A percentile compares a stretch with the other conserved stretches of the same genome.
These are phyloP conservation scores for Phymanthus crucifer DNA, from an alignment of 92 coral and sea anemone species.

Conservation along the genomic window DNA sequence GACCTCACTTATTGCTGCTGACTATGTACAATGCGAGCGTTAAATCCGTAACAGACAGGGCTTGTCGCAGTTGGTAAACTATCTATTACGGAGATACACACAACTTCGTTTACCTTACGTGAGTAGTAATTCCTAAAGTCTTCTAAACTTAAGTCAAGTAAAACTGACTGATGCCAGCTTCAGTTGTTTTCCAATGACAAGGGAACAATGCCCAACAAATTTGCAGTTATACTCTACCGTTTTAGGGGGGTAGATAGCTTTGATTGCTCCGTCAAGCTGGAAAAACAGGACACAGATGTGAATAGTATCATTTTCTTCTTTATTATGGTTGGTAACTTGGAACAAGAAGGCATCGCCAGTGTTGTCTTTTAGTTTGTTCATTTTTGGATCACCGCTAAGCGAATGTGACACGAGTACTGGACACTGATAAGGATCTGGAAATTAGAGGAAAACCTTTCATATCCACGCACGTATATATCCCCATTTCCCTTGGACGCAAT, in stretches of 20 bases:
- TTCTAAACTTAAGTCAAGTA: too few relatives aligned
- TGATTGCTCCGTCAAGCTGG: slow-evolving; percentile 35
- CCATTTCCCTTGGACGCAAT: too few relatives aligned
- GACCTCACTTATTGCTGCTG: too few relatives aligned
- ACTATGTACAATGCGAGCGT: too few relatives aligned
- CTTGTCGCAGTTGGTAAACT: too few relatives aligned
- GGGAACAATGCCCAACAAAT: background rate
- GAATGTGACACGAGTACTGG: background rate
- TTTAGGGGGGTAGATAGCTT: slow-evolving; percentile 18
- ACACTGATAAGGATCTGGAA: background rate
- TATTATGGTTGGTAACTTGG: slow-evolving; percentile 27
- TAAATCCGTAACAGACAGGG: too few relatives aligned
- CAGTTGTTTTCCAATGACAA: background rate
- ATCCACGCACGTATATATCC: too few relatives aligned
- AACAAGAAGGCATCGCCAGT: slow-evolving; percentile 34
- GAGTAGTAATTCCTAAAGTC: too few relatives aligned
- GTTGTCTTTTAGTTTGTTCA: background rate
- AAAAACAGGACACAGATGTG: slow-evolving; percentile 30
- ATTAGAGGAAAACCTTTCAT: background rate
- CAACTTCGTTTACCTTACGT: too few relatives aligned
- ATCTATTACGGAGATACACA: too few relatives aligned
- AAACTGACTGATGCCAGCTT: background rate
- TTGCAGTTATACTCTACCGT: background rate
- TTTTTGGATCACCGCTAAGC: background rate
- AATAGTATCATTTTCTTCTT: background rate